Evolutionary conservation across 2,113 vertebrate species (phyloP).

Genomic region (Platanista minor): DNA sequence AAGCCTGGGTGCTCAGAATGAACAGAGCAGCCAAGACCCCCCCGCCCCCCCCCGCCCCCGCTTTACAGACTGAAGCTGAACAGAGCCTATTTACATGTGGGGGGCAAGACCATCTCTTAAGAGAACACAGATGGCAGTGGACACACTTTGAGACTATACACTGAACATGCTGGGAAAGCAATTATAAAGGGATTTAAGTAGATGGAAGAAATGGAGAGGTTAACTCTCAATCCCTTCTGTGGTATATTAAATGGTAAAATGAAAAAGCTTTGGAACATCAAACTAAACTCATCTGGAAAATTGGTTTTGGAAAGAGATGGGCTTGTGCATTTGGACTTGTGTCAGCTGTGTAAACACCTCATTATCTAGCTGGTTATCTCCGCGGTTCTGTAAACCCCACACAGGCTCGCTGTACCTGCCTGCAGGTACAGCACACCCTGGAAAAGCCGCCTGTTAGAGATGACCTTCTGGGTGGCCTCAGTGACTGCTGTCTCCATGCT

Average conservation of each 20-base stretch:
- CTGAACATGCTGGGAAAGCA: slow-evolving; percentile 53
- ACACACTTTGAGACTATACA: background rate
- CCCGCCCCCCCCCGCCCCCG: too few relatives aligned
- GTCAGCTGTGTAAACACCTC: slow-evolving; percentile 60
- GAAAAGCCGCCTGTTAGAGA: background rate
- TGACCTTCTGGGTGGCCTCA: background rate
- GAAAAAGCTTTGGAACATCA: slow-evolving; percentile 75
- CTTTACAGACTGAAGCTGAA: background rate
- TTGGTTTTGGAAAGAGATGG: slow-evolving; percentile 68
- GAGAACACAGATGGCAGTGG: slow-evolving; percentile 50
- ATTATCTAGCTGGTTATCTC: slow-evolving; percentile 54
- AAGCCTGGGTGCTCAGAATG: background rate
- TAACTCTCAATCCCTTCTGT: slow-evolving; percentile 55
- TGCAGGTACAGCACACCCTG: background rate
- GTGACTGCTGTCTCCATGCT: rapidly evolving
- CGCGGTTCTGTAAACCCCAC: background rate
- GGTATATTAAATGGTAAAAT: slow-evolving; percentile 75
- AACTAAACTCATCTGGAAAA: slow-evolving; percentile 76
- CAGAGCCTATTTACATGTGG: background rate
- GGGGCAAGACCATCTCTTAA: background rate
- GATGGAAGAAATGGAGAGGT: slow-evolving; percentile 52
- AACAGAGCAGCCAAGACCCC: background rate
- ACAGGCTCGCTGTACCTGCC: background rate
- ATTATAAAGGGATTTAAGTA: slow-evolving; percentile 69
- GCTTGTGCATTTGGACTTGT: slow-evolving; percentile 65